Evolutionary conservation across 2,888 invertebrate genomes (phyloP), one percentile per base, ranked within the genome.

Genomic region (Sericinus montela): DNA sequence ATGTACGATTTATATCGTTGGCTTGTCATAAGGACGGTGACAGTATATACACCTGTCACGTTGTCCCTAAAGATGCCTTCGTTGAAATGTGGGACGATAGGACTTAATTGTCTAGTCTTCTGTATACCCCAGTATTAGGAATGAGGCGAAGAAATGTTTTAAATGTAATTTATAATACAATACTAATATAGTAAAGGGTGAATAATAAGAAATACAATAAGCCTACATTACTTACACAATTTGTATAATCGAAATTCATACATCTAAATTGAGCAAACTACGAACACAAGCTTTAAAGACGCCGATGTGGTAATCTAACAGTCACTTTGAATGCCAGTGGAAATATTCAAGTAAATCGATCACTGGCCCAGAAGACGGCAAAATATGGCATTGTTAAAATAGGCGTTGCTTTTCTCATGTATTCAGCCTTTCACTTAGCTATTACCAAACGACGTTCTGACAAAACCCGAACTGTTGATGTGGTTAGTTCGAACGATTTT

Each of bases 331-430:
- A 69, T 69, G 72, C 57, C 62, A 58, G 69, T 68, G 68, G 65
- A 70, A 75, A 83, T 82, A 84, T 84, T 82, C 79, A 77, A 69
- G 61, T 66, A 77, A 78, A 86, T 87, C 86, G 80, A 86, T 86
- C 86, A 85, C 71, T 67, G 65, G 73, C 67, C 71, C 69, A 75
- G 78, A 74, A 75, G 83, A 80, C 80, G 75, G 77, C 80, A 77
- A 82, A 83, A 81, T 83, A 79, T 80, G 70, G 80, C 77, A 86
- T 87, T 87, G 86, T 87, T 80, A 75, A 63, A 79, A 75, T 73
- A 79, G 75, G 80, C 81, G 80, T 80, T 74, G 74, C 75, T 80
- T 84, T 86, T 86, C 86, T 85, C 86, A 86, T 86, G 80, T 81
- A 76, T 70, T 63, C 69, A 67, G 75, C 86, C 86, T 86, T 86